phyloP scores from a whole-genome alignment of 1,140 invertebrate genomes.

The Drosophila grimshawi region DNA sequence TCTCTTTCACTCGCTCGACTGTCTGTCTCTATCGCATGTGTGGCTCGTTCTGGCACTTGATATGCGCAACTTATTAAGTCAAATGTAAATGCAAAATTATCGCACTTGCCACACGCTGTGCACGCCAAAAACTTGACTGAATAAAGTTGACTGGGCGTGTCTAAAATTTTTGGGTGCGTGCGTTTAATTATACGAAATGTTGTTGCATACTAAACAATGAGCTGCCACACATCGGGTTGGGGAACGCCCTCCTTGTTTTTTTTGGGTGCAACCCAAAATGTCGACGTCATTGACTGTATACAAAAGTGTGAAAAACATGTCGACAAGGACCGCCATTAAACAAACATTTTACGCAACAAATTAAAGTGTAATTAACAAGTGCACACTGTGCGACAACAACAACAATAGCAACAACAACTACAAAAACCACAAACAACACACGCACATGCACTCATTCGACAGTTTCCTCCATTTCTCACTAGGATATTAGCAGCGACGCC shows the following conservation, averaged over 20 bases:
- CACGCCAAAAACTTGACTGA: conserved; percentile 38
- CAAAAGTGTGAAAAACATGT: conserved; percentile 79
- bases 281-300: conserved; percentile 56
- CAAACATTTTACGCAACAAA: conserved; percentile 82
- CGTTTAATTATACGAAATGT: conserved; percentile 75
- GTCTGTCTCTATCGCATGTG: not conserved
- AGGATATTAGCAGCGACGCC: conserved; percentile 66
- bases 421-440: conserved; percentile 20
- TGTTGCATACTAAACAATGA: conserved; percentile 68
- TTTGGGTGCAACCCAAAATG: conserved; percentile 29
- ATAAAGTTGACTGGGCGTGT: conserved; percentile 28
- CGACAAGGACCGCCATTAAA: conserved; percentile 74
- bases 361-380: conserved; percentile 83
- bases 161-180: conserved; percentile 62
- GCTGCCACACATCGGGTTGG: not conserved
- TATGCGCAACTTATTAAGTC: conserved; percentile 77
- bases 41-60: conserved; percentile 28
- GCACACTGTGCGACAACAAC: conserved; percentile 63
- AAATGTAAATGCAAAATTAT: conserved; percentile 82
- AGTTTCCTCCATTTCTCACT: conserved; percentile 8
- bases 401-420: conserved; percentile 9
- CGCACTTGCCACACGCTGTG: conserved; percentile 66
- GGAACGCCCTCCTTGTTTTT: too few relatives aligned
- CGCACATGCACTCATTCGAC: conserved; percentile 18
- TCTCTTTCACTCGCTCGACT: not conserved